Percentiles rank a stretch among this genome's conserved stretches.
These are phyloP conservation scores for Anarhynchus alexandrinus DNA, from an alignment of 2,113 vertebrate genomes.

Conservation along the genomic window DNA sequence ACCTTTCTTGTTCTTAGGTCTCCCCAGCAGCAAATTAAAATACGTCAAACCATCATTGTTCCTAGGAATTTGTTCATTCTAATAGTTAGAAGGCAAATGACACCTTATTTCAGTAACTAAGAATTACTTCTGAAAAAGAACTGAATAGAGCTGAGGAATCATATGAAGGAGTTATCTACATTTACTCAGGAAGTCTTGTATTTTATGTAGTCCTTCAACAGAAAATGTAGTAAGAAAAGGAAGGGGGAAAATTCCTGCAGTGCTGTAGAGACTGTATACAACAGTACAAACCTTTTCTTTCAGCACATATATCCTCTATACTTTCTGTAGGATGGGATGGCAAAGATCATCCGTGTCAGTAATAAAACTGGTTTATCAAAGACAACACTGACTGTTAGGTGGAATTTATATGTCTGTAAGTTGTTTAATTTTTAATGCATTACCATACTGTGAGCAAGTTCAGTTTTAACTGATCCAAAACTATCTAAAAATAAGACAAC, in stretches of 20 bases:
- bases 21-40: not conserved
- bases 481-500: not conserved
- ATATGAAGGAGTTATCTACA: not conserved
- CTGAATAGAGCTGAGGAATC: not conserved
- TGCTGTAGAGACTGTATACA: not conserved
- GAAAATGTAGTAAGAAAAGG: not conserved
- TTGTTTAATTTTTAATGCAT: not conserved
- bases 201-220: not conserved
- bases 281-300: not conserved
- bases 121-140: not conserved
- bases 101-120: not conserved
- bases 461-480: not conserved
- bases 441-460: not conserved
- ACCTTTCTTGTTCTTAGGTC: not conserved
- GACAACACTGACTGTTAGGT: not conserved
- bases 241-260: not conserved
- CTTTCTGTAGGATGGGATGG: not conserved
- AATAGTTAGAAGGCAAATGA: not conserved
- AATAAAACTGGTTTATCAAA: not conserved
- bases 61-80: not conserved
- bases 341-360: not conserved
- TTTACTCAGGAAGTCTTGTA: not conserved
- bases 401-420: not conserved
- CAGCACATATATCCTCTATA: not conserved
- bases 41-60: not conserved